Conservation (phyloP, 2,888 invertebrate species). For the Bedellia somnulentella region DNA sequence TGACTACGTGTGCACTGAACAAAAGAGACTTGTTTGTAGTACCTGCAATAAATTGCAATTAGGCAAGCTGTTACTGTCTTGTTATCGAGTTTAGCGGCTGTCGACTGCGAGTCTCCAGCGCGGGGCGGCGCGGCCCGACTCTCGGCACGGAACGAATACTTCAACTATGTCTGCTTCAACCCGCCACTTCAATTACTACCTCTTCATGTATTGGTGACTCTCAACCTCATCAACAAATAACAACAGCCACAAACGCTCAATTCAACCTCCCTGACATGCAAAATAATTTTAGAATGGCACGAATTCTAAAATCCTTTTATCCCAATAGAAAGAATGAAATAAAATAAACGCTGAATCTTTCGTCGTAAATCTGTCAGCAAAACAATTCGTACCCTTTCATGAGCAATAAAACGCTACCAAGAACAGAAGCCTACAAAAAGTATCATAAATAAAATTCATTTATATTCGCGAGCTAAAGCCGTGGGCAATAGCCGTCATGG, state of each 20-base stretch:
- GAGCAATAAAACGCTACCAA: slow-evolving; percentile 57
- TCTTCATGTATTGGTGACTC: too few species aligned
- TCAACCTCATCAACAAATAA: too few species aligned
- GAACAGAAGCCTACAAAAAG: slow-evolving; percentile 48
- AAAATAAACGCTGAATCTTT: slow-evolving; percentile 55
- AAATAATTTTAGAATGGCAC: too few species aligned
- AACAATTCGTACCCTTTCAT: slow-evolving; percentile 60
- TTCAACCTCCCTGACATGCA: too few species aligned
- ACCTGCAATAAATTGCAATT: slow-evolving; percentile 62
- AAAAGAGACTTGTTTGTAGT: slow-evolving; percentile 53
- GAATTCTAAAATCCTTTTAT: too few species aligned
- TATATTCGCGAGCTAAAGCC: slow-evolving; percentile 52
- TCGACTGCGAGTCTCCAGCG: too few species aligned
- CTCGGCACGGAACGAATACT: neutral
- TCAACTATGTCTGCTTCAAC: too few species aligned
- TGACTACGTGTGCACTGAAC: slow-evolving; percentile 49
- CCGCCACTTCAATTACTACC: too few species aligned
- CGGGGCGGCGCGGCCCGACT: too few species aligned
- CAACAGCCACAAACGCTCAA: too few species aligned
- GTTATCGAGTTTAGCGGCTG: slow-evolving; percentile 56
- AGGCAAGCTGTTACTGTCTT: slow-evolving; percentile 57
- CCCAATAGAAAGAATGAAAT: too few species aligned
- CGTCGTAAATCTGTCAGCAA: slow-evolving; percentile 58
- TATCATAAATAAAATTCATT: slow-evolving; percentile 60
- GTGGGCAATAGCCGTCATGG: too few species aligned